phyloP scores from a whole-genome alignment of 1,140 invertebrate genomes.

The Pseudobourletiella spinata region DNA sequence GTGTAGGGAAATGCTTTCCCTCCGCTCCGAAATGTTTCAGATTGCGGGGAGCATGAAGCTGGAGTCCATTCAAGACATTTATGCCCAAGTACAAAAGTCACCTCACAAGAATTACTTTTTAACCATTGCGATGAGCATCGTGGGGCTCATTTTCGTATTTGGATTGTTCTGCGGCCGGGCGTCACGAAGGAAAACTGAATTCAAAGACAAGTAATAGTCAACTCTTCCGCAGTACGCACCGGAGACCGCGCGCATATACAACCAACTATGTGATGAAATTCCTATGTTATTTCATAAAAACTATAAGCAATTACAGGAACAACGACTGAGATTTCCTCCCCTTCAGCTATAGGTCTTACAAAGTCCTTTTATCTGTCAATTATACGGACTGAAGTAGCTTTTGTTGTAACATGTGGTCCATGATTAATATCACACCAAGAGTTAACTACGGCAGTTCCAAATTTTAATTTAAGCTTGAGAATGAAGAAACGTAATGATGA shows the following conservation, averaged over 20 bases:
- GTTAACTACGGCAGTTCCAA: too few species aligned
- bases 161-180: conserved; percentile 73
- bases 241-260: too few species aligned
- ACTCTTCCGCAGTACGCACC: neutral
- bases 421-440: too few species aligned
- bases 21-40: conserved; percentile 27
- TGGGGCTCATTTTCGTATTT: conserved; percentile 68
- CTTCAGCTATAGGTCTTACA: too few species aligned
- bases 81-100: conserved; percentile 56
- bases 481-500: too few species aligned
- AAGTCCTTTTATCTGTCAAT: neutral
- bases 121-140: conserved; percentile 54
- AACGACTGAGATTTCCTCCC: neutral
- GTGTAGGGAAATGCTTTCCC: conserved; percentile 23
- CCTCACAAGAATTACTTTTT: conserved; percentile 70
- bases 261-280: conserved; percentile 1
- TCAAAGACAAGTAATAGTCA: conserved; percentile 56
- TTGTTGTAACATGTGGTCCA: too few species aligned
- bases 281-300: too few species aligned
- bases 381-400: neutral
- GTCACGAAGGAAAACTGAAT: conserved; percentile 56
- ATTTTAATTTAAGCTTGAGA: too few species aligned
- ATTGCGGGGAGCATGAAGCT: conserved; percentile 43
- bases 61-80: conserved; percentile 61
- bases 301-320: neutral